These are phyloP conservation scores for Dicyrtoma fusca DNA, from an alignment of 2,888 invertebrate genomes.

Conservation along the genomic window DNA sequence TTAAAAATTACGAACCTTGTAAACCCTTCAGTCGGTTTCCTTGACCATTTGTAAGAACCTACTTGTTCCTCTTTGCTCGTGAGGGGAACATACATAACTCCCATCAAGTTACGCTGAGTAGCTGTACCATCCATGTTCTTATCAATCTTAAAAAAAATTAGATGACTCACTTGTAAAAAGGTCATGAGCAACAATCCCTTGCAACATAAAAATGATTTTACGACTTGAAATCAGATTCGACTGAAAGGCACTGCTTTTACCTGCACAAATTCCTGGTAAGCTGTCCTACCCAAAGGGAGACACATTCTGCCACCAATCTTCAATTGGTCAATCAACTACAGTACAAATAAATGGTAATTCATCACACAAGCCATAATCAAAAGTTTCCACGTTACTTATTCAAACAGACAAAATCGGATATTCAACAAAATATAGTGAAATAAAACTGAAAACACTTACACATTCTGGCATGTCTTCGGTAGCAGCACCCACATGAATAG, in stretches of 20 bases:
- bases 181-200: too few species aligned
- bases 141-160: too few species aligned
- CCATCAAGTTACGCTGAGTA: background rate
- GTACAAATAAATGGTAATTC: conserved; percentile 35
- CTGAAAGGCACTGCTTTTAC: conserved; percentile 9
- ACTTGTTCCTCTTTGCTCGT: too few species aligned
- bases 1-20: too few species aligned
- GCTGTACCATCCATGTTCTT: background rate
- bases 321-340: conserved; percentile 79
- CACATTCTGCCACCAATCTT: conserved; percentile 85
- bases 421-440: background rate
- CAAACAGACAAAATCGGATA: background rate
- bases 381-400: conserved; percentile 7
- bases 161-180: too few species aligned
- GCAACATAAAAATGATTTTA: too few species aligned
- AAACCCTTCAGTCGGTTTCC: too few species aligned
- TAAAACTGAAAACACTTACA: conserved; percentile 63
- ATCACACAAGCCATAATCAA: too few species aligned
- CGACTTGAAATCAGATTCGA: too few species aligned
- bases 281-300: conserved; percentile 82
- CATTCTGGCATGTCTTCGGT: conserved; percentile 75
- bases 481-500: conserved; percentile 86
- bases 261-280: conserved; percentile 78
- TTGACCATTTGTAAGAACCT: too few species aligned
- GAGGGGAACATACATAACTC: background rate